Base-by-base conservation (phyloP, 2,113 vertebrate species). In the Saccopteryx leptura region DNA sequence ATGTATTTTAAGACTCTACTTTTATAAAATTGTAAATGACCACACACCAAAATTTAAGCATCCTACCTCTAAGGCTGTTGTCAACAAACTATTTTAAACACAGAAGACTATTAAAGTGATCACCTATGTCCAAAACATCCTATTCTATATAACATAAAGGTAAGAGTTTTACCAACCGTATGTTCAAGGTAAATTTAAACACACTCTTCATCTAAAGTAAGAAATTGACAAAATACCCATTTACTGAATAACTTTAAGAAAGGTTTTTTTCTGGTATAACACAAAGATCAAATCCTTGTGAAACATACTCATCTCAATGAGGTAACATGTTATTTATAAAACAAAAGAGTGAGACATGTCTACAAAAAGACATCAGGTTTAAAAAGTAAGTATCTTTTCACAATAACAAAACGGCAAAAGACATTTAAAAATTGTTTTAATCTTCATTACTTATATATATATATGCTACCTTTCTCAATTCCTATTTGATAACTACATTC, bases 241-340 rank as follows among this genome's bases (percentile, higher is more conserved):
- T 90, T 74, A 90, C 4, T 24, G 84, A 90, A 14, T 81, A 82
- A 87, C n/a, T 68, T 28, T 52, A 13, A 91, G n/a, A 19, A 83
- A 92, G 18, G 5, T 69, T 74, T 93, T 69, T 75, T 93, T 31
- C 65, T 75, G 24, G 12, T 60, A 63, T 48, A 84, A n/a, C 26
- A 92, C 1, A 72, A 95, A 84, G 54, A 75, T 80, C 65, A 94
- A 95, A 84, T 65, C 21, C 71, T 95, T 93, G 23, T 88, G 46
- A 96, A 95, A 84, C 78, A 69, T 24, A 48, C 33, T 81, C 83
- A 69, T 82, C 48, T 87, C 33, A 91, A 0, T 66, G 54, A 94
- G 21, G 26, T 63, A 87, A 90, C 23, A 39, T 83, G 26, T 12
- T 82, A 75, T 86, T 63, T 88, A 66, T 66, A 76, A 91, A 88